Base-by-base conservation (phyloP, 2,797 vertebrate genomes). In the Babyrousa celebensis region DNA sequence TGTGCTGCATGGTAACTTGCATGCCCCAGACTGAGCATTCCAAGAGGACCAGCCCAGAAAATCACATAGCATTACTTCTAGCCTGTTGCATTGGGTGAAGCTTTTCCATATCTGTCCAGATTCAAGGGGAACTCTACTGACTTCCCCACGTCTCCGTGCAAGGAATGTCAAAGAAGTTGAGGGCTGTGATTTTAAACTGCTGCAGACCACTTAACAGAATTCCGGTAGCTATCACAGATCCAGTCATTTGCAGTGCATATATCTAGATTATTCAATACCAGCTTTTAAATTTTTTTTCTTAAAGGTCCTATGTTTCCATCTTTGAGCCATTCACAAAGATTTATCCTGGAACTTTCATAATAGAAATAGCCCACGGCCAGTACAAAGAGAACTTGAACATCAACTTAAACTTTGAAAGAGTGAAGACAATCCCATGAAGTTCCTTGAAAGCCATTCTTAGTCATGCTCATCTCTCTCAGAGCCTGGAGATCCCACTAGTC, bases 321-420 rank as follows among this genome's bases (percentile, higher is more conserved):
- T 80, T 71, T 79, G 80, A 70, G 20, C 12, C 6, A 12, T 71
- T 68, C 43, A 54, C 21, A 65, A 62, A 93, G 21, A 29, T 85
- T 85, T 82, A 60, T 80, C 65, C 54, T 77, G 60, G 86, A 60
- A 4, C 48, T 85, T 96, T 89, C n/a, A 32, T 71, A 74, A 77
- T 52, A 94, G 40, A 71, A 95, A 25, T 67, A 90, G 27, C 0
- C 56, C 6, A 48, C 43, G 6, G 12, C n/a, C 52, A 87, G 52
- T 43, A 79, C 15, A 68, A 79, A 48, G 52, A 85, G 68, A 90
- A 84, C 11, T 71, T 71, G 40, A 25, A 86, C 77, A 72, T 82
- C 72, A 94, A 54, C 70, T 72, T 32, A 70, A 95, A 82, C 68
- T 82, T 92, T 17, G 21, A 89, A 91, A 52, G 63, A 21, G 3